Evolutionary conservation across 30 jellyfish, hydroid and myxozoan genomes (phyloP), one percentile per base, ranked within the genome.

Genomic region (Cassiopea andromeda): DNA sequence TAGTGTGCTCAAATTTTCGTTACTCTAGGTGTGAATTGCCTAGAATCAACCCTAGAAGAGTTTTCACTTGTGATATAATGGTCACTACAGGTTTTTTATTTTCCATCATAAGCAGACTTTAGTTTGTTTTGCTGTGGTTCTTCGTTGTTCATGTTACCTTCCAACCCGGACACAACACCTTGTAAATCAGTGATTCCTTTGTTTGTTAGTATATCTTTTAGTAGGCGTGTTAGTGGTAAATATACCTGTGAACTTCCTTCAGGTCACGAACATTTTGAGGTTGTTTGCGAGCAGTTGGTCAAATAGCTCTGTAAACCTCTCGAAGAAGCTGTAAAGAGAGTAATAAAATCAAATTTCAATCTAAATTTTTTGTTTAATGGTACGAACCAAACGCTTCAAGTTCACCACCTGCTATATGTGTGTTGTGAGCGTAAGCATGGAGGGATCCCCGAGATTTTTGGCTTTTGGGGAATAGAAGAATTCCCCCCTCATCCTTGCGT

Each of bases 161-260:
- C 79, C 75, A 10, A 69, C 88, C 59, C 88, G 88, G 46, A 75
- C 58, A 57, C 14, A 16, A 69, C 8, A 17, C 58, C 14, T 7
- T 17, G 18, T 38, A 58, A 16, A 1, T 58, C 73, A 5, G 1
- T 7, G 88, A 47, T 54, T 18, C 73, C 66, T 79, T 58, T 7
- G 79, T 59, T 19, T 58, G 77, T 46, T 61, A 15, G 79, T 27
- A 17, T 50, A 58, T 59, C 88, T n/a, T 61, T 2, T 48, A 46
- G 43, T 69, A 60, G 88, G 88, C 80, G 88, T 68, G 88, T 19
- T 27, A 80, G 76, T 14, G 73, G 73, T 50, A n/a, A 80, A 77
- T 45, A 59, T 46, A 61, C 66, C 18, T 43, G 88, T 60, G 79
- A 59, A 47, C 19, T n/a, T 12, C 13, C 10, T 2, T n/a, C 77